Percentiles rank a stretch among this genome's conserved stretches.
Evolutionary conservation across 2,888 invertebrate species (phyloP).

Genomic region (Eremobia ochroleuca): DNA sequence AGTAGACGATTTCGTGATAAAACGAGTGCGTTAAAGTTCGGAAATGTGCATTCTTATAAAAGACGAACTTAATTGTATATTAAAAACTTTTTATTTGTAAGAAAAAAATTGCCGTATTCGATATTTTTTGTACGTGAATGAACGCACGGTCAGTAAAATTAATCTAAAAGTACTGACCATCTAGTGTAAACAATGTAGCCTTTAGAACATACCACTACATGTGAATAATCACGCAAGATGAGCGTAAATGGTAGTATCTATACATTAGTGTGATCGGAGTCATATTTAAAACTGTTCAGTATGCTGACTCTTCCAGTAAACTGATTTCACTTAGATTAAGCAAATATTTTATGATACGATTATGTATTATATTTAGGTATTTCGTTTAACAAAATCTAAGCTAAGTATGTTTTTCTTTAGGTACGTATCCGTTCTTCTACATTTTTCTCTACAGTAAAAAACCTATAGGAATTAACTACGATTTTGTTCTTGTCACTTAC

Average conservation of each 20-base stretch:
- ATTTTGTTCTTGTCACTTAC: background rate
- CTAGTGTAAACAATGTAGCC: no score
- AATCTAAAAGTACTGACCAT: no score
- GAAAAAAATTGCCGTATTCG: no score
- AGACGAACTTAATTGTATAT: background rate
- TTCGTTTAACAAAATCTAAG: background rate
- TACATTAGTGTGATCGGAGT: background rate
- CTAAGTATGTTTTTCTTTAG: no score
- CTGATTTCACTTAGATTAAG: background rate
- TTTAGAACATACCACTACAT: no score
- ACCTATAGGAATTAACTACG: background rate
- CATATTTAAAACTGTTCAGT: background rate
- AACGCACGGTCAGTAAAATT: no score
- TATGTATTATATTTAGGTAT: background rate
- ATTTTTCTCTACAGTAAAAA: background rate
- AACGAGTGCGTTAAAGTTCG: background rate
- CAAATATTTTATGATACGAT: background rate
- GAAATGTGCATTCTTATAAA: background rate
- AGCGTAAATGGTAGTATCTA: background rate
- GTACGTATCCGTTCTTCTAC: no score
- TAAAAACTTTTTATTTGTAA: background rate
- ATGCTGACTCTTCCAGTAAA: background rate
- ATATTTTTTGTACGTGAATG: no score
- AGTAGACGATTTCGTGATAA: background rate
- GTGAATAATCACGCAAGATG: no score